A percentile compares a stretch with the other conserved stretches of the same genome.
Conservation (phyloP, 2,888 invertebrate genomes). For the Cristatella mucedo region DNA sequence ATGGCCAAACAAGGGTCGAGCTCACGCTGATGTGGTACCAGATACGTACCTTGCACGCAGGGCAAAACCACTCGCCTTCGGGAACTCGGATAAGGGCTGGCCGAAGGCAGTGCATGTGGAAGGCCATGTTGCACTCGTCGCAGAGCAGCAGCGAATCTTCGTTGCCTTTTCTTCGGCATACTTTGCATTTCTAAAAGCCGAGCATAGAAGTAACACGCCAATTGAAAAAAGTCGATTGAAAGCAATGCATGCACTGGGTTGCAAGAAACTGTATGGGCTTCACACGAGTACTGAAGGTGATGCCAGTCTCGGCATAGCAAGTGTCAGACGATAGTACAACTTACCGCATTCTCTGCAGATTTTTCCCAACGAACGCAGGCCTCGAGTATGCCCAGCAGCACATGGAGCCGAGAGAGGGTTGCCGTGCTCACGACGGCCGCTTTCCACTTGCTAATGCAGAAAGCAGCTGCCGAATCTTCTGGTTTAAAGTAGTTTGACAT, state of each 20-base stretch:
- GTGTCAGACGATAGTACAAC: too few relatives aligned
- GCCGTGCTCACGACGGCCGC: conserved; percentile 27
- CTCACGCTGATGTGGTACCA: too few relatives aligned
- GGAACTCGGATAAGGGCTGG: conserved; percentile 15
- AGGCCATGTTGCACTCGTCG: conserved; percentile 17
- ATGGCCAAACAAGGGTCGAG: too few relatives aligned
- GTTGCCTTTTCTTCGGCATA: conserved; percentile 34
- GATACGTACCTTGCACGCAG: conserved; percentile 23
- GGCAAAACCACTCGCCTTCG: conserved; percentile 17
- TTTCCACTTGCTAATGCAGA: conserved; percentile 27
- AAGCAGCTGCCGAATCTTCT: too few relatives aligned
- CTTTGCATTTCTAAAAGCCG: conserved; percentile 38
- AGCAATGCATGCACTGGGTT: too few relatives aligned
- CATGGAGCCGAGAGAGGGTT: conserved; percentile 35
- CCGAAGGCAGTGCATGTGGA: conserved; percentile 17
- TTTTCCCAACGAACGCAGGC: conserved; percentile 39
- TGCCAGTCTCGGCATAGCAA: too few relatives aligned
- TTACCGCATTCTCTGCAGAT: conserved; percentile 38
- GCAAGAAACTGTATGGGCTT: too few relatives aligned
- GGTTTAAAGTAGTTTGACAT: too few relatives aligned
- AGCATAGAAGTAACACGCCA: too few relatives aligned
- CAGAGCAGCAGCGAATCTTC: conserved; percentile 18
- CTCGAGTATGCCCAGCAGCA: conserved; percentile 36
- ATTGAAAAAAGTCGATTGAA: too few relatives aligned
- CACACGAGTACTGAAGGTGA: too few relatives aligned